Percentiles rank a stretch among this genome's conserved stretches.
Evolutionary conservation across 1,140 invertebrate genomes (phyloP).

Genomic region (Cydia splendana): DNA sequence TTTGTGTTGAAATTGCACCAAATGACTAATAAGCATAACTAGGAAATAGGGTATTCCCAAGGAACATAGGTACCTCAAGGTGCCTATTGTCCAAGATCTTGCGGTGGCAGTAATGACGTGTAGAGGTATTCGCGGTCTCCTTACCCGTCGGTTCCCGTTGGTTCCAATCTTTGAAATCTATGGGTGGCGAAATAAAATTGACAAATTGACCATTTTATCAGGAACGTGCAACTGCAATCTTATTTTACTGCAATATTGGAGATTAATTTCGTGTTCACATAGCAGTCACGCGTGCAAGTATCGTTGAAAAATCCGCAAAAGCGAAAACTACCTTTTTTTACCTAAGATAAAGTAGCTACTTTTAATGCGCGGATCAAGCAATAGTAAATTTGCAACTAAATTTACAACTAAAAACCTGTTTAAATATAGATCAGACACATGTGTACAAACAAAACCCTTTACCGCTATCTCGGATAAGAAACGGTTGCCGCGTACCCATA

Average conservation of each 20-base stretch:
- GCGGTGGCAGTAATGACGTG: not conserved
- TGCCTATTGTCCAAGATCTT: conserved; percentile 11
- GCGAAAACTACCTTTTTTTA: no score
- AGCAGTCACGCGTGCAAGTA: no score
- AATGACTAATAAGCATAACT: conserved; percentile 8
- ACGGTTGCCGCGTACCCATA: conserved; percentile 12
- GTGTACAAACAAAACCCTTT: not conserved
- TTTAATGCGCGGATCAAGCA: no score
- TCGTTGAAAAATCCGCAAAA: not conserved
- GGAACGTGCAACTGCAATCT: not conserved
- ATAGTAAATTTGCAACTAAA: no score
- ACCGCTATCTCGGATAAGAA: not conserved
- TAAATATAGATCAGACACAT: not conserved
- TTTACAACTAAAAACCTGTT: not conserved
- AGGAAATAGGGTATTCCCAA: not conserved
- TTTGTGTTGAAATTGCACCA: not conserved
- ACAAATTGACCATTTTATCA: not conserved
- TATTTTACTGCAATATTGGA: conserved; percentile 5
- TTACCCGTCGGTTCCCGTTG: not conserved
- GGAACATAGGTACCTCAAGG: not conserved
- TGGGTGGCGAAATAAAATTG: not conserved
- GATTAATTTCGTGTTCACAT: no score
- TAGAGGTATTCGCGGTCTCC: not conserved
- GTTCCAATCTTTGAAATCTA: not conserved
- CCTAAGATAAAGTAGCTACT: no score